Evolutionary conservation across 2,797 vertebrate genomes (phyloP).

Genomic region (Bradypus variegatus): DNA sequence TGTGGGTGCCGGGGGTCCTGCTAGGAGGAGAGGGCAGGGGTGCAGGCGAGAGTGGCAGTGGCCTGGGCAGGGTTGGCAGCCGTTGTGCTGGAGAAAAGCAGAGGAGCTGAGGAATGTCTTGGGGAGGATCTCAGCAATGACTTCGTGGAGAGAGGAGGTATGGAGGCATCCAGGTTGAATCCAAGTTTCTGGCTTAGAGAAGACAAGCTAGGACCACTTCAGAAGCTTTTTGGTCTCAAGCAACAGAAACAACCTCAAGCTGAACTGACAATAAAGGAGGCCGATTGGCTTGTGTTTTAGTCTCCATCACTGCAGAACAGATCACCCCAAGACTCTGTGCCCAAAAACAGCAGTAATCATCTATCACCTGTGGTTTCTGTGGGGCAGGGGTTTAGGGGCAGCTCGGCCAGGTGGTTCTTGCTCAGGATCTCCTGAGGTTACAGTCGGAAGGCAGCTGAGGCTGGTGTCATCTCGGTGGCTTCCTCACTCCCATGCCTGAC

Average conservation of each 20-base stretch:
- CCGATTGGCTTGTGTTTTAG: neutral
- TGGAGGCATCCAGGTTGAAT: neutral
- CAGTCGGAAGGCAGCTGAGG: neutral
- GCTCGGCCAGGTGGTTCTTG: neutral
- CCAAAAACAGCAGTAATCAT: neutral
- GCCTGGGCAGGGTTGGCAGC: neutral
- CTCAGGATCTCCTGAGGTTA: neutral
- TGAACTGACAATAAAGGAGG: neutral
- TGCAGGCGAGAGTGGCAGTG: fast-evolving
- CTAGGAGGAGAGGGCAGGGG: neutral
- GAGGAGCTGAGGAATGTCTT: neutral
- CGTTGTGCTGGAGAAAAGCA: no score
- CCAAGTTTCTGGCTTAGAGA: neutral
- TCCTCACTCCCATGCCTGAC: neutral
- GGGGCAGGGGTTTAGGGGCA: neutral
- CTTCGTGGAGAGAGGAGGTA: no score
- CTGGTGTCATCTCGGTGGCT: neutral
- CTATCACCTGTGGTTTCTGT: neutral
- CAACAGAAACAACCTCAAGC: neutral
- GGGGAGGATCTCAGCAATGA: neutral
- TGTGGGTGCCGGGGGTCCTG: neutral
- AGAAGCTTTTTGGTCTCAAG: neutral
- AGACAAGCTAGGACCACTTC: neutral
- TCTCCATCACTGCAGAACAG: neutral
- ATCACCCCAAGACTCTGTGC: neutral